Evolutionary conservation across 2,888 invertebrate genomes (phyloP).

Genomic region (Hirudinaria manillensis): DNA sequence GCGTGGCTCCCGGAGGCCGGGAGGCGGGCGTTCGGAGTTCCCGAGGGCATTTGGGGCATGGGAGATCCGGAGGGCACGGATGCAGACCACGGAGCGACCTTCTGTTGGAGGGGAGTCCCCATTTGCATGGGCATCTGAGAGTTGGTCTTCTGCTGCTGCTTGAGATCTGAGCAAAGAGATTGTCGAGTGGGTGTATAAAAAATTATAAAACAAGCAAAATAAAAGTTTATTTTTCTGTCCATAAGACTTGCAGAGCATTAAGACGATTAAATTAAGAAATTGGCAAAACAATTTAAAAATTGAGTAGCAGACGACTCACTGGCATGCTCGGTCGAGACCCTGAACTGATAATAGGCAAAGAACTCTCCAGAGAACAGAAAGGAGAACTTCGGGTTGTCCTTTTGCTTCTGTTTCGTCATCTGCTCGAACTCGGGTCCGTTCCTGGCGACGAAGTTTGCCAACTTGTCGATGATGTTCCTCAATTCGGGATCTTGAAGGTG

Average conservation of each 20-base stretch:
- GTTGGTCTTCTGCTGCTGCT: constrained; percentile 43
- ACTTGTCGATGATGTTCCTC: constrained; percentile 93
- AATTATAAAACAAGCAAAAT: too few relatives aligned
- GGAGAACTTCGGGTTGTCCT: constrained; percentile 92
- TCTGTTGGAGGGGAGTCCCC: constrained; percentile 46
- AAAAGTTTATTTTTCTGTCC: too few relatives aligned
- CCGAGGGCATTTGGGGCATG: constrained; percentile 9
- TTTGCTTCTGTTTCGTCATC: constrained; percentile 96
- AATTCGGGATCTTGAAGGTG: constrained; percentile 61
- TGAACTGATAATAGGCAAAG: constrained; percentile 92
- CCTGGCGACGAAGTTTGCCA: constrained; percentile 94
- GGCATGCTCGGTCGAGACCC: constrained; percentile 88
- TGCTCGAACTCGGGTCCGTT: constrained; percentile 99
- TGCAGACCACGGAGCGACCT: constrained; percentile 44
- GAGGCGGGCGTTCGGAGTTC: background rate
- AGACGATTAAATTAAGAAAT: background rate
- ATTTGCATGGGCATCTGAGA: constrained; percentile 47
- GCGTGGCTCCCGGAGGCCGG: constrained; percentile 33
- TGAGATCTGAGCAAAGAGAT: constrained; percentile 30
- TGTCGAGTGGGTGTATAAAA: constrained; percentile 20
- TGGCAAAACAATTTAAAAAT: background rate
- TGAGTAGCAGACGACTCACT: constrained; percentile 51
- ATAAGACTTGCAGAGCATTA: too few relatives aligned
- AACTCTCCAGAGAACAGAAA: constrained; percentile 93
- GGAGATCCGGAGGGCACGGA: constrained; percentile 19